Base-by-base conservation (phyloP, 2,888 invertebrate species). In the Ectropis crepuscularia region DNA sequence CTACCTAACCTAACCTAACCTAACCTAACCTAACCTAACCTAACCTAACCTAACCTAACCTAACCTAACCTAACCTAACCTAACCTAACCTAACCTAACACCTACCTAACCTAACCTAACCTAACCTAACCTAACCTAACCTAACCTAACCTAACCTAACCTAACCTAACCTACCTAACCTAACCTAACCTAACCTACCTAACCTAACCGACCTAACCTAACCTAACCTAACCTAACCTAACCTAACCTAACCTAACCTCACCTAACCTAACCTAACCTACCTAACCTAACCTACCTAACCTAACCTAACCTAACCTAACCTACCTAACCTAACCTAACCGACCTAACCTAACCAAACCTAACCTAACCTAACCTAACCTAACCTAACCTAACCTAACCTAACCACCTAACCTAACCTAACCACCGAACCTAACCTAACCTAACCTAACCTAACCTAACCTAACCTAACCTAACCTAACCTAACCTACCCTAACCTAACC, bases 1-100 rank as follows among this genome's bases (percentile, higher is more conserved):
- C 65, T 53, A 53, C 61, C 53, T 58, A 54, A 62, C 48, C 57
- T 57, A 57, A 65, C 60, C 69, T 62, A 57, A 57, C 57, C 57
- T 49, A 57, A 57, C 60, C 69, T 62, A 65, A 65, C 69, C 64
- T 62, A 67, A 62, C 65, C 62, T 65, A 65, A 63, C 63, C 67
- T 64, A 61, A 64, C 63, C 63, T 61, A 64, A 64, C 67, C 63
- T 61, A 61, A 63, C 65, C 64, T 63, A 60, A 65, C 62, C 68
- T 65, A 68, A 64, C 67, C 65, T 68, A 68, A 66, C 61, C 65
- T 65, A 65, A 65, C 65, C 63, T 63, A 63, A 63, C 67, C 67
- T 63, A 67, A 61, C 65, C 65, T 28, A 28, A 28, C 16, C 16
- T 28, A 28, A 28, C 62, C 62, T 62, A 62, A 62, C 57, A 50